Conservation (phyloP, 2,113 vertebrate genomes). For the Erythrocercus mccallii region DNA sequence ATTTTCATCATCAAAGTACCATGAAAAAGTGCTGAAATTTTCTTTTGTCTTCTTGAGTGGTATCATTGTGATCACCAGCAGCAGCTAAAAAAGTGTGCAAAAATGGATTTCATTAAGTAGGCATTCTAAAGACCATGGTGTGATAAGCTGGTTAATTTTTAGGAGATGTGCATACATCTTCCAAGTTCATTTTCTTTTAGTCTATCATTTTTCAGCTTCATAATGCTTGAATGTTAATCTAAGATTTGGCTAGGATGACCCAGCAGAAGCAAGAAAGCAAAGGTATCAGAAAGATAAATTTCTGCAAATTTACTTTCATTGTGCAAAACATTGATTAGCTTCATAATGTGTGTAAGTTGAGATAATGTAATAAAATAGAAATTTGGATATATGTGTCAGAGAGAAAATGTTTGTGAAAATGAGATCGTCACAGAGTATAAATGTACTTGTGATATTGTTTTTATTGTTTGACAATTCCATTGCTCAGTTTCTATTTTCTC, state of each 20-base stretch:
- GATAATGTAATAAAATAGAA: background rate
- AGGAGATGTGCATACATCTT: background rate
- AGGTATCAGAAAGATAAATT: background rate
- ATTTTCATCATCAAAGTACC: background rate
- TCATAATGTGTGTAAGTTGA: background rate
- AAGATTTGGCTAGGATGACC: background rate
- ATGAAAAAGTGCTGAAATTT: background rate
- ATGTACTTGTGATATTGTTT: background rate
- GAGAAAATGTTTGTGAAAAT: background rate
- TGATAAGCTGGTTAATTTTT: background rate
- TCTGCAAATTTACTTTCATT: background rate
- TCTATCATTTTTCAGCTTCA: background rate
- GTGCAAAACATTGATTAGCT: background rate
- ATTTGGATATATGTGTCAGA: background rate
- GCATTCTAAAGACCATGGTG: background rate
- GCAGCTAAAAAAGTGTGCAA: background rate
- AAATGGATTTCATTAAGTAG: background rate
- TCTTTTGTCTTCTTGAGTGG: background rate
- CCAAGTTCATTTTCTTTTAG: background rate
- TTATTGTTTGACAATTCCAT: background rate
- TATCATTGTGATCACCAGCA: background rate
- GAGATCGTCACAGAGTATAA: background rate
- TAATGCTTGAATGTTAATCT: background rate
- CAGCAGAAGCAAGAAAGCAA: background rate
- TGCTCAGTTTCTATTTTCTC: conserved; percentile 36